Evolutionary conservation across 2,797 vertebrate species (phyloP).

Genomic region (Siniperca scherzeri): DNA sequence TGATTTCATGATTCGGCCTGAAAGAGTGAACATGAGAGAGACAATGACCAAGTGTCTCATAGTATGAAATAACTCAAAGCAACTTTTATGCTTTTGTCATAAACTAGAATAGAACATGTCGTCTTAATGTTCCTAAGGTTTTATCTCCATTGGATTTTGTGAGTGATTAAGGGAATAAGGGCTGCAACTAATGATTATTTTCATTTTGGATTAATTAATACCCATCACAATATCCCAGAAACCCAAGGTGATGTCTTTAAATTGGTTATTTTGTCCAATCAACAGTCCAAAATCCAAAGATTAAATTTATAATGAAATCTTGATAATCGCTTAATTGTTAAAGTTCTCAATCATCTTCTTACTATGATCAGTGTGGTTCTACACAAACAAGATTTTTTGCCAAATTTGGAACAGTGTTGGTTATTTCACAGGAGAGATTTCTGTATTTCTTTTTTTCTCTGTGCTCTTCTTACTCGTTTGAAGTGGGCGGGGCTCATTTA

Average conservation of each 20-base stretch:
- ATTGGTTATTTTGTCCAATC: not conserved
- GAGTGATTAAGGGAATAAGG: not conserved
- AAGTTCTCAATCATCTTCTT: not conserved
- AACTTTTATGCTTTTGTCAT: not conserved
- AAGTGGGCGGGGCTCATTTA: not conserved
- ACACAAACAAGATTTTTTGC: not conserved
- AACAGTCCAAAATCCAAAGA: not conserved
- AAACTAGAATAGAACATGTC: not conserved
- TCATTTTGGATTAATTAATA: not conserved
- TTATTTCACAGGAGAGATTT: too few relatives aligned
- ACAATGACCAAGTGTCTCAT: slow-evolving; percentile 30
- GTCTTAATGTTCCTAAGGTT: not conserved
- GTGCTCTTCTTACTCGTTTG: not conserved
- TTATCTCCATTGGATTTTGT: not conserved
- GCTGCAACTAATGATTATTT: not conserved
- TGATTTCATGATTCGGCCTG: slow-evolving; percentile 38
- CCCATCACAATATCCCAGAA: not conserved
- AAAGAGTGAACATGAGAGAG: slow-evolving; percentile 31
- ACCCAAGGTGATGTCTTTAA: not conserved
- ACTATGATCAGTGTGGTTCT: not conserved
- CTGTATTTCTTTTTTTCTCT: not conserved
- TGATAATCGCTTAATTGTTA: too few relatives aligned
- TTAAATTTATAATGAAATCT: not conserved
- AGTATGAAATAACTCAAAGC: not conserved
- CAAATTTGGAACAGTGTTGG: not conserved